Evolutionary conservation across 2,888 invertebrate species (phyloP).

Genomic region (Melinaea marsaeus): DNA sequence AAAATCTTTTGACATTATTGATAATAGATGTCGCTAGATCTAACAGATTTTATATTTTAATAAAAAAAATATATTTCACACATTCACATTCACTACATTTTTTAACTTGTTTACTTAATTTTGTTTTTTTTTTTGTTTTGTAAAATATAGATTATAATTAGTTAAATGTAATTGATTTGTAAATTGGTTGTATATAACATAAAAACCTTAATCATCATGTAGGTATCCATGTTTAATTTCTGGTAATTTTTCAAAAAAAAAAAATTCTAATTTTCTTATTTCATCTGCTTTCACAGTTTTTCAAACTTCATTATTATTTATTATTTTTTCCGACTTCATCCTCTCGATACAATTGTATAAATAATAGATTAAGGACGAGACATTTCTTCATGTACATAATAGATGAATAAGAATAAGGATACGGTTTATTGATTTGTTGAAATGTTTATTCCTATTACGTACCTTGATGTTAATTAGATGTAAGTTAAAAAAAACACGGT

Average conservation of each 20-base stretch:
- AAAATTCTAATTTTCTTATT: not conserved
- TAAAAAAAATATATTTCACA: not conserved
- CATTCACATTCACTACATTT: not conserved
- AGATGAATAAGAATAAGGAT: constrained; percentile 54
- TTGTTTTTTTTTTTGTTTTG: constrained; percentile 31
- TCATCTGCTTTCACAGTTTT: not conserved
- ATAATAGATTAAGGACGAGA: no score
- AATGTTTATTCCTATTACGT: constrained; percentile 74
- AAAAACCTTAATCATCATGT: constrained; percentile 41
- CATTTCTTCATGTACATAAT: constrained; percentile 36
- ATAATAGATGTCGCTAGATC: constrained; percentile 41
- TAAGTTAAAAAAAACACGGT: constrained; percentile 59
- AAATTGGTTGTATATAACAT: constrained; percentile 75
- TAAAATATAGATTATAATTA: constrained; percentile 40
- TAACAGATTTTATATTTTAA: constrained; percentile 21
- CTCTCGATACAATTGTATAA: no score
- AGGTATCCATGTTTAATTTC: not conserved
- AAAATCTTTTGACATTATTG: constrained; percentile 9
- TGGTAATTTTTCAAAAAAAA: not conserved
- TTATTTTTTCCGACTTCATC: no score
- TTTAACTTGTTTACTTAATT: constrained; percentile 17
- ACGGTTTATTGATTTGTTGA: constrained; percentile 61
- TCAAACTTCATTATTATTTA: no score
- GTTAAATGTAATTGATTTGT: constrained; percentile 51
- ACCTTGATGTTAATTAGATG: constrained; percentile 61